Conservation (phyloP, 30 jellyfish, hydroid and myxozoan species). For the Chrysaora quinquecirrha region DNA sequence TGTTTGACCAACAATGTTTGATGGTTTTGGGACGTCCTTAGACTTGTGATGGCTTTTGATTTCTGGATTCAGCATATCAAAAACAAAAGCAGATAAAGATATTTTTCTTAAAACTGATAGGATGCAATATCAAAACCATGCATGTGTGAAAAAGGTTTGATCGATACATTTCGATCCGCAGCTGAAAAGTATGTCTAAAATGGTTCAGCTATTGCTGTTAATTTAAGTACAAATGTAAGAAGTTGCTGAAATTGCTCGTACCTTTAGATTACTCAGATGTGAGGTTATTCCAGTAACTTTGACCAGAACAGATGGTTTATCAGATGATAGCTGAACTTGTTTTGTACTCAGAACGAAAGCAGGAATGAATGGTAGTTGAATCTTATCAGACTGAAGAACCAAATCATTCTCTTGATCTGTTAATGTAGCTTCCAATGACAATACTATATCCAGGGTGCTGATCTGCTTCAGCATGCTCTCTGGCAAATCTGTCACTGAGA, state of each 20-base stretch:
- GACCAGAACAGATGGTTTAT: slow-evolving; percentile 8
- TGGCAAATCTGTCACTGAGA: slow-evolving; percentile 19
- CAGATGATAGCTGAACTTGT: slow-evolving; percentile 6
- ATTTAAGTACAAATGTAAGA: not conserved
- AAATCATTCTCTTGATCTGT: slow-evolving; percentile 13
- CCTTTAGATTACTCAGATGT: slow-evolving; percentile 19
- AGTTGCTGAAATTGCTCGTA: too few relatives aligned
- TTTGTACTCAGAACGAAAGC: slow-evolving; percentile 7
- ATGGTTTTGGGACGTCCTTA: too few relatives aligned
- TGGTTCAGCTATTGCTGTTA: not conserved
- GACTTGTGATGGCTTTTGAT: too few relatives aligned
- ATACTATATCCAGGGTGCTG: not conserved
- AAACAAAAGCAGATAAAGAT: too few relatives aligned
- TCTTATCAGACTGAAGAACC: not conserved
- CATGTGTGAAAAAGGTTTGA: too few relatives aligned
- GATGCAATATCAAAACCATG: too few relatives aligned
- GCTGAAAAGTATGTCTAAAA: too few relatives aligned
- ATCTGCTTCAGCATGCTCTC: not conserved
- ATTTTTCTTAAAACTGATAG: too few relatives aligned
- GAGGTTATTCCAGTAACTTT: slow-evolving; percentile 16
- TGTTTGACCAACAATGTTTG: too few relatives aligned
- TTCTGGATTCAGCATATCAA: too few relatives aligned
- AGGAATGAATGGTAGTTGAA: slow-evolving; percentile 12
- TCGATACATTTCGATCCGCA: too few relatives aligned
- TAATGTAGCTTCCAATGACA: slow-evolving; percentile 34